These are phyloP conservation scores for Patiria pectinifera DNA, from an alignment of 53 echinoderm and acorn worm genomes.

Conservation along the genomic window DNA sequence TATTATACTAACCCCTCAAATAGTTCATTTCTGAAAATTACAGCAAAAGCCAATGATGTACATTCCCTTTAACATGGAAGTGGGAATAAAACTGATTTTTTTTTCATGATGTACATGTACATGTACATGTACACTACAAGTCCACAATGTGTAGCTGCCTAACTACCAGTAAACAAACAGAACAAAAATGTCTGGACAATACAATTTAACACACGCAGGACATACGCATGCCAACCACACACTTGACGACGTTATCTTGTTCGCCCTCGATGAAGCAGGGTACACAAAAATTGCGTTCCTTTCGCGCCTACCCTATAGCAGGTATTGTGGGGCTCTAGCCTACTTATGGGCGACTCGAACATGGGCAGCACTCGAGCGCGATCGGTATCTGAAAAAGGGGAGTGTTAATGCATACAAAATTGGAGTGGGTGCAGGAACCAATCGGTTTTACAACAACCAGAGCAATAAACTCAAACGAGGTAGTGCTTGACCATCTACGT, in stretches of 20 bases:
- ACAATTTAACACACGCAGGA: not conserved
- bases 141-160: not conserved
- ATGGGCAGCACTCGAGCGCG: not conserved
- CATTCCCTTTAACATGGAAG: too few species aligned
- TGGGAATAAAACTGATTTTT: too few species aligned
- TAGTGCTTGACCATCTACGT: not conserved
- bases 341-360: not conserved
- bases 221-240: not conserved
- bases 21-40: too few species aligned
- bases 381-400: conserved; percentile 14
- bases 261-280: conserved; percentile 35
- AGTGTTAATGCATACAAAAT: conserved; percentile 24
- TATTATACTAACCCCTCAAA: too few species aligned
- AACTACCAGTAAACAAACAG: not conserved
- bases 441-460: conserved; percentile 8
- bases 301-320: not conserved
- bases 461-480: conserved; percentile 8
- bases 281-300: not conserved
- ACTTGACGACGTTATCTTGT: conserved; percentile 35
- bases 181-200: not conserved
- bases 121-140: not conserved
- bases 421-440: conserved; percentile 18
- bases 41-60: too few species aligned
- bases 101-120: too few species aligned
- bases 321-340: not conserved